Evolutionary conservation across 2,113 vertebrate species (phyloP).

Genomic region (Gnathonemus longibarbis): DNA sequence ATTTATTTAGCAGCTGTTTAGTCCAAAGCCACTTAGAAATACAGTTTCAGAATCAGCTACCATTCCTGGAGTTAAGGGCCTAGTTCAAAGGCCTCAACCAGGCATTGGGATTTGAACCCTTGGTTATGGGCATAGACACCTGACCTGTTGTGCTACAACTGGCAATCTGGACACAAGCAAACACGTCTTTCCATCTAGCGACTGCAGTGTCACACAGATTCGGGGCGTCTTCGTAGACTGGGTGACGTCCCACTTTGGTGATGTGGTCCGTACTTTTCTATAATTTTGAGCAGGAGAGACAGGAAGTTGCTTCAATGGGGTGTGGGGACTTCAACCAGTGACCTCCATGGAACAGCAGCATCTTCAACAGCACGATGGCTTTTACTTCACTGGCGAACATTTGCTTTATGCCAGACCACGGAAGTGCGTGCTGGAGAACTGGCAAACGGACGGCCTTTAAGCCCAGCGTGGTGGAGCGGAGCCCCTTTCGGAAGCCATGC

Average conservation of each 20-base stretch:
- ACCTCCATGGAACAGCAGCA: background rate
- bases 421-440: background rate
- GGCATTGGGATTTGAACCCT: background rate
- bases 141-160: background rate
- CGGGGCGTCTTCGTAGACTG: background rate
- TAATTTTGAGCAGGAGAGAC: background rate
- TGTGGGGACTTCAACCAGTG: background rate
- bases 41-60: background rate
- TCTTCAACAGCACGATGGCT: background rate
- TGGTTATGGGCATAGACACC: background rate
- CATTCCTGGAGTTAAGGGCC: background rate
- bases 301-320: background rate
- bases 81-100: background rate
- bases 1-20: background rate
- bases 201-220: background rate
- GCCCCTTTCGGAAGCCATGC: background rate
- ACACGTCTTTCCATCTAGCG: background rate
- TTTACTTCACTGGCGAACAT: background rate
- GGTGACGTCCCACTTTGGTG: background rate
- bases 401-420: background rate
- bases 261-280: background rate
- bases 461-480: background rate
- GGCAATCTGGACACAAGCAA: background rate
- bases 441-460: background rate
- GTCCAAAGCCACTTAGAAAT: background rate